These are phyloP conservation scores for Nymphalis urticae DNA, from an alignment of 2,888 invertebrate genomes.

Conservation along the genomic window DNA sequence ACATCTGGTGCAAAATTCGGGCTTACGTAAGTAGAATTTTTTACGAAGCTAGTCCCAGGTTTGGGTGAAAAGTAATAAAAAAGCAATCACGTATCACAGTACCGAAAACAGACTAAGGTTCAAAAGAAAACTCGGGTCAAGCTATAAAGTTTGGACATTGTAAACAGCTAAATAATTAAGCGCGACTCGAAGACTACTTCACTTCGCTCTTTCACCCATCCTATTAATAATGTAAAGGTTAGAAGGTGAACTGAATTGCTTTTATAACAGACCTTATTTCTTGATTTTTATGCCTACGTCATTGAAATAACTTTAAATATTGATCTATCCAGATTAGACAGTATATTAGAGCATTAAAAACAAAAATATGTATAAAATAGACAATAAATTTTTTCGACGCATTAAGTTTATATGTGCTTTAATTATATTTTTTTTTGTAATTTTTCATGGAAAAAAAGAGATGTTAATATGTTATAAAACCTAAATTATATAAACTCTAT, in stretches of 20 bases:
- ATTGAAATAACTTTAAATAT: constrained; percentile 4
- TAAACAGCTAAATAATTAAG: constrained; percentile 56
- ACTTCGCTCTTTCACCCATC: constrained; percentile 47
- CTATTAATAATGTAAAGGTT: constrained; percentile 46
- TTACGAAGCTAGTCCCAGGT: constrained; percentile 26
- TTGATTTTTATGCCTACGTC: constrained; percentile 1
- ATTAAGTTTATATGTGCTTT: too few relatives aligned
- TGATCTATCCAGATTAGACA: not conserved
- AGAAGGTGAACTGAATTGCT: constrained; percentile 37
- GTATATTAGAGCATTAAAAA: not conserved
- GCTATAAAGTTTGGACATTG: constrained; percentile 47
- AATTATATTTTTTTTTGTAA: too few relatives aligned
- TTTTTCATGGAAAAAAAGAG: too few relatives aligned
- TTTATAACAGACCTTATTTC: constrained; percentile 34
- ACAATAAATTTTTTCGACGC: too few relatives aligned
- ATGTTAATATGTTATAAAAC: too few relatives aligned
- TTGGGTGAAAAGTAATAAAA: constrained; percentile 16
- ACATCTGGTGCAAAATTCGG: constrained; percentile 33
- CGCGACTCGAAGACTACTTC: constrained; percentile 47
- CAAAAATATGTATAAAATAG: too few relatives aligned
- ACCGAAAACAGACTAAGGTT: constrained; percentile 26
- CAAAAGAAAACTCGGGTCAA: constrained; percentile 40
- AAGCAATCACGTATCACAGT: constrained; percentile 21
- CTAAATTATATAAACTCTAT: too few relatives aligned
- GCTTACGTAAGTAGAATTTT: constrained; percentile 33